phyloP scores from a whole-genome alignment of 1,140 invertebrate species.

The Nebria ingens region DNA sequence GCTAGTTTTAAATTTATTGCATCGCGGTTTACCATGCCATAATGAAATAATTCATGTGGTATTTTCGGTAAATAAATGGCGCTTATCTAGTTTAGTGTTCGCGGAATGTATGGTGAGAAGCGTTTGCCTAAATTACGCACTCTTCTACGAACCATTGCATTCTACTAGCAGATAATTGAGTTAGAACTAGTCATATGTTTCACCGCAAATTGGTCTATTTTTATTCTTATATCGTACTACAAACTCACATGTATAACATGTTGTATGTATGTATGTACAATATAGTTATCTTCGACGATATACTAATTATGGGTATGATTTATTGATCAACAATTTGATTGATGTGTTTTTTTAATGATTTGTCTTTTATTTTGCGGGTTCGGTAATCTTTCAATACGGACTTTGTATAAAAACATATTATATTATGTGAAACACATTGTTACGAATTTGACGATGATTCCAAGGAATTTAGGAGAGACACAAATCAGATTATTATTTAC shows the following conservation, averaged over 20 bases:
- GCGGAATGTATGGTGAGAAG: not conserved
- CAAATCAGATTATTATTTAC: too few relatives aligned
- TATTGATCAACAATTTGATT: too few relatives aligned
- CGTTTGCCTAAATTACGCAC: not conserved
- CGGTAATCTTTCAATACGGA: too few relatives aligned
- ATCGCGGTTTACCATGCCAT: not conserved
- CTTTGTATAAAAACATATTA: too few relatives aligned
- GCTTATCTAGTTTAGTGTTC: constrained; percentile 2
- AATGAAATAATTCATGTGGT: constrained; percentile 8
- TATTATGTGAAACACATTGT: too few relatives aligned
- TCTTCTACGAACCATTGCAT: not conserved
- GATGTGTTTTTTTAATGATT: too few relatives aligned
- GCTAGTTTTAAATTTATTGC: too few relatives aligned
- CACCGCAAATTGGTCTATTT: not conserved
- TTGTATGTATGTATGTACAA: not conserved
- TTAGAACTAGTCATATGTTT: constrained; percentile 2
- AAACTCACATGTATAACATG: not conserved
- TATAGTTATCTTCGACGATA: not conserved
- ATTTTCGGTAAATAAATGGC: not conserved
- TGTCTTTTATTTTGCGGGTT: too few relatives aligned
- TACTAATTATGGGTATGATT: not conserved
- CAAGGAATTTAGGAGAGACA: too few relatives aligned
- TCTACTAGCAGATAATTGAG: not conserved
- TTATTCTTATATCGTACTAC: not conserved
- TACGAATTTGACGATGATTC: too few relatives aligned